Evolutionary conservation across 1,140 invertebrate species (phyloP), one percentile per base, ranked within the genome.

Genomic region (Akabosia matsudoensis): DNA sequence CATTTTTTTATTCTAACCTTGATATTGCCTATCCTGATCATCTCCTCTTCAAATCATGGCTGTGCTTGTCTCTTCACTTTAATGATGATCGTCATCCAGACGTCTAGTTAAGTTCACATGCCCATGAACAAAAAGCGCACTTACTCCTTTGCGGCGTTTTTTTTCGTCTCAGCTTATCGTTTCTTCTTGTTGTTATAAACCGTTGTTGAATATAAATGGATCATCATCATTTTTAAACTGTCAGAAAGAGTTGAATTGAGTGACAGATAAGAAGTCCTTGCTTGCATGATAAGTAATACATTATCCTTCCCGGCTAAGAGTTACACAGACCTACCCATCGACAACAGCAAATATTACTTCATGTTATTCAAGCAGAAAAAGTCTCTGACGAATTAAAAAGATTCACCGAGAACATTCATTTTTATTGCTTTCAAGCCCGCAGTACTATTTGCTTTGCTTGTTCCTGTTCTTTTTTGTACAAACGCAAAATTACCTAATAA

Each of bases 221-320:
- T 22, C 54, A 56, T 56, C 54, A 56, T 56, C 10, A 56, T 56
- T 56, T 56, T 16, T 24, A 56, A 56, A 45, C 37, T 45, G 37
- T 45, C 37, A 56, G 54, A 56, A 56, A 56, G 54, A 24, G 54
- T 56, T 56, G 54, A 56, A 56, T 16, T 56, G 54, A 56, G 54
- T 56, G 54, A 56, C 54, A 56, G 54, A 56, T 56, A 56, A 56
- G 54, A 56, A 56, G 54, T 16, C 54, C 54, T 56, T 56, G 54
- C 54, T 10, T 18, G 37, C 37, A 45, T 45, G 37, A 45, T 45
- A 45, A 18, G 18, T 45, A 45, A 45, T 45, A 45, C 37, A 45
- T 45, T 18, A 45, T 45, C 37, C 7, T 45, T 18, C 7, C 37
- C 37, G 18, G 37, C 37, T n/a, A n/a, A n/a, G n/a, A n/a, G n/a